Conservation (phyloP, 2,113 vertebrate genomes). For the Anarrhichthys ocellatus region DNA sequence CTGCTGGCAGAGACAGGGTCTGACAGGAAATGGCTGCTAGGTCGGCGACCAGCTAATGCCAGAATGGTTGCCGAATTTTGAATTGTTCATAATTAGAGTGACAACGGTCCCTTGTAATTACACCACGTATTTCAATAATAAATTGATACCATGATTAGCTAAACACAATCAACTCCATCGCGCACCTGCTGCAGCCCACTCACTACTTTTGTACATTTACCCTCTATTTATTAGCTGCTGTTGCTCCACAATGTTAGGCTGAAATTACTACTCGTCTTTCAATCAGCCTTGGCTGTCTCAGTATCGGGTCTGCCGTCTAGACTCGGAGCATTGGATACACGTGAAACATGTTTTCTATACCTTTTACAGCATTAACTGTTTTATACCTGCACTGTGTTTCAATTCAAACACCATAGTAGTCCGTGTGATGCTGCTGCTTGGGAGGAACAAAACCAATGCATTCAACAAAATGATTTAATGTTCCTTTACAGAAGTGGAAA, state of each 20-base stretch:
- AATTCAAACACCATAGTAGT: conserved; percentile 7
- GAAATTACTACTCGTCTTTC: background rate
- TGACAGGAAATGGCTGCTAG: conserved; percentile 27
- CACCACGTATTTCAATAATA: conserved; percentile 1
- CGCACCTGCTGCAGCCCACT: conserved; percentile 10
- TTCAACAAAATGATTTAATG: background rate
- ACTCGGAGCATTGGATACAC: conserved; percentile 1
- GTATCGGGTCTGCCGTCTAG: background rate
- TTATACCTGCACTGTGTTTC: background rate
- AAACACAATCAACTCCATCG: conserved; percentile 2
- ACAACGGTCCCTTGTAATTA: conserved; percentile 9
- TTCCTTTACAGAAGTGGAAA: background rate
- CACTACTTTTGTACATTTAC: background rate
- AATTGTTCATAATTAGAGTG: conserved; percentile 30
- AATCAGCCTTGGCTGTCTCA: background rate
- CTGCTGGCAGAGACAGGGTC: conserved; percentile 9
- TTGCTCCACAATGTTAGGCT: background rate
- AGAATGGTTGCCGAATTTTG: background rate
- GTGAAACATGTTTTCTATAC: background rate
- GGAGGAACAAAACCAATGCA: background rate
- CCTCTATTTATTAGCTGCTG: background rate
- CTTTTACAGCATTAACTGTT: background rate
- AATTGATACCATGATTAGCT: conserved; percentile 16
- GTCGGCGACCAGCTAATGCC: conserved; percentile 8
- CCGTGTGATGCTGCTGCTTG: background rate